Evolutionary conservation across 2,888 invertebrate genomes (phyloP).

Genomic region (Campoletis raptor): DNA sequence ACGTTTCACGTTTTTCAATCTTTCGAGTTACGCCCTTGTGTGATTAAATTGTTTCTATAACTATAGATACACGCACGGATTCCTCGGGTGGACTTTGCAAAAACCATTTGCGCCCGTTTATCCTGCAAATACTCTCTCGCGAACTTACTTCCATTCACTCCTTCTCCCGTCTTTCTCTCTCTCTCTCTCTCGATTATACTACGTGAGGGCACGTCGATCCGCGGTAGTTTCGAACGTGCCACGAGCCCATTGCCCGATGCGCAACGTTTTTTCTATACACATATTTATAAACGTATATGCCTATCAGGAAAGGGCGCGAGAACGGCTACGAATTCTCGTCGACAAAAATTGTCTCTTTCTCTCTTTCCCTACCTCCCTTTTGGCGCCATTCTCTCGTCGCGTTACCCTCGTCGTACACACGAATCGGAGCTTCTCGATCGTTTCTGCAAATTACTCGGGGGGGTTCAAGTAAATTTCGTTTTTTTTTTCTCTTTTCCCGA

Average conservation of each 20-base stretch:
- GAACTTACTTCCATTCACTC: slow-evolving; percentile 16
- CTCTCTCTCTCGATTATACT: slow-evolving; percentile 60
- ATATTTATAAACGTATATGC: slow-evolving; percentile 5
- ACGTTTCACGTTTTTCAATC: neutral
- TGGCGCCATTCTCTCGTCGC: slow-evolving; percentile 30
- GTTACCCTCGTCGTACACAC: slow-evolving; percentile 44
- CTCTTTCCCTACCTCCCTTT: slow-evolving; percentile 7
- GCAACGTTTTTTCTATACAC: slow-evolving; percentile 22
- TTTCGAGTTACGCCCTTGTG: slow-evolving; percentile 16
- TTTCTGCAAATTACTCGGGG: slow-evolving; percentile 64
- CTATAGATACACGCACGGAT: slow-evolving; percentile 61
- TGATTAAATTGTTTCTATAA: neutral
- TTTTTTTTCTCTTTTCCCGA: slow-evolving; percentile 24
- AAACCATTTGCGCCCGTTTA: slow-evolving; percentile 69
- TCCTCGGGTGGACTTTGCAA: slow-evolving; percentile 65
- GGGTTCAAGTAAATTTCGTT: slow-evolving; percentile 48
- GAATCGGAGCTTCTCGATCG: slow-evolving; percentile 66
- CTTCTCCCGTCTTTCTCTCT: slow-evolving; percentile 12
- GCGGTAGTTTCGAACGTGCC: slow-evolving; percentile 66
- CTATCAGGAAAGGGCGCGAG: slow-evolving; percentile 52
- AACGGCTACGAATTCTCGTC: slow-evolving; percentile 56
- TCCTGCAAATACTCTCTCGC: slow-evolving; percentile 64
- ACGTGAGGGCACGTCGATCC: slow-evolving; percentile 68
- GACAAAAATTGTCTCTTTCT: slow-evolving; percentile 63
- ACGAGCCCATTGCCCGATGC: slow-evolving; percentile 42